phyloP scores from a whole-genome alignment of 2,113 vertebrate species.

The Nyctereutes procyonoides region DNA sequence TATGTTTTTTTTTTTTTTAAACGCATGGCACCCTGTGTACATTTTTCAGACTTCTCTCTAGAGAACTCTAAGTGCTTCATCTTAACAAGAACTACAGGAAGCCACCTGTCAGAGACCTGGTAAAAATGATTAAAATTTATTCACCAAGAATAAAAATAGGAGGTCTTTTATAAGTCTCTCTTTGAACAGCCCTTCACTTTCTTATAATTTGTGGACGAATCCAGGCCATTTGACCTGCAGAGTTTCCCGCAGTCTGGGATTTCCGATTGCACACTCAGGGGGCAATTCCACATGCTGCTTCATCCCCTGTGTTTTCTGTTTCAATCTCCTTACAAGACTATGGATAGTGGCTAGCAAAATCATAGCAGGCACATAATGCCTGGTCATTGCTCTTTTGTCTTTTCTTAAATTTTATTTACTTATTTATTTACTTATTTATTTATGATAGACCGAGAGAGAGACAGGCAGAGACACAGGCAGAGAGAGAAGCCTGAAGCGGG shows the following conservation, averaged over 20 bases:
- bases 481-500: too few species aligned
- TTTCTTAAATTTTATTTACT: too few species aligned
- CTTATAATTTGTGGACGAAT: not conserved
- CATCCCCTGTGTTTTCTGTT: not conserved
- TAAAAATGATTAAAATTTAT: conserved; percentile 22
- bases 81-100: conserved; percentile 35
- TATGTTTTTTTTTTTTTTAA: too few species aligned
- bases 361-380: not conserved
- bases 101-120: conserved; percentile 6
- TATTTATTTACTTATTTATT: too few species aligned
- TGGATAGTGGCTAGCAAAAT: not conserved
- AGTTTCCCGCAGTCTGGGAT: not conserved
- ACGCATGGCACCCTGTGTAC: not conserved
- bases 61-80: not conserved
- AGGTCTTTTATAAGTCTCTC: not conserved
- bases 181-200: not conserved
- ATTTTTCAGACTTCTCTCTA: not conserved
- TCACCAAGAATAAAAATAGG: not conserved
- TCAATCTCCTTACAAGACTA: not conserved
- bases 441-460: too few species aligned
- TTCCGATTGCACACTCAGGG: not conserved
- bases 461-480: too few species aligned
- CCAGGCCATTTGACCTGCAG: not conserved
- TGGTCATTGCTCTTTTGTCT: not conserved
- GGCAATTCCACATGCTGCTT: not conserved